These are phyloP conservation scores for Eumacrocentrus americanus DNA, from an alignment of 2,888 invertebrate genomes.

Conservation along the genomic window DNA sequence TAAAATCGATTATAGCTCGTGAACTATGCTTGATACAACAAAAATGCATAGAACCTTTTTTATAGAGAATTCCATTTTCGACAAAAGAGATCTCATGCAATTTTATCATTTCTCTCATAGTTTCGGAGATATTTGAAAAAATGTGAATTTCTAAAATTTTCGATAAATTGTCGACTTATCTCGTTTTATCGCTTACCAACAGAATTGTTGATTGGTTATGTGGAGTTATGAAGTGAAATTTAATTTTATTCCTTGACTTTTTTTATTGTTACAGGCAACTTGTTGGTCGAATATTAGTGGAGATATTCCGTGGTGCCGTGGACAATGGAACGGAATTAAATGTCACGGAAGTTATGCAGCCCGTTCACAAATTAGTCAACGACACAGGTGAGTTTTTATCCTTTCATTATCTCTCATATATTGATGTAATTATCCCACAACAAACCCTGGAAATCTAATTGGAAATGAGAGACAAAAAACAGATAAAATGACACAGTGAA, in stretches of 20 bases:
- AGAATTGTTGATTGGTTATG: conserved; percentile 2
- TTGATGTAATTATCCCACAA: no score
- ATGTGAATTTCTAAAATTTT: not conserved
- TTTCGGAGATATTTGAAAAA: not conserved
- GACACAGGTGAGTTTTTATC: conserved; percentile 45
- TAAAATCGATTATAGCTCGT: not conserved
- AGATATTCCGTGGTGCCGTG: conserved; percentile 63
- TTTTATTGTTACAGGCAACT: conserved; percentile 65
- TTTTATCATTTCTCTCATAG: not conserved
- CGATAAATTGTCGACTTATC: not conserved
- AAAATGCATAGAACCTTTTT: not conserved
- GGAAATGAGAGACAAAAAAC: not conserved
- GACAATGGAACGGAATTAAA: conserved; percentile 44
- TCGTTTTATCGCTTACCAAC: not conserved
- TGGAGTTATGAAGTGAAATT: no score
- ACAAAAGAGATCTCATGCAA: not conserved
- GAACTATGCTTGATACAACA: not conserved
- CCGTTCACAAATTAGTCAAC: conserved; percentile 43
- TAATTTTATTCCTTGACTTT: conserved; percentile 9
- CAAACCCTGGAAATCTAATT: not conserved
- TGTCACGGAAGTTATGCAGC: conserved; percentile 46
- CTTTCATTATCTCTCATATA: conserved; percentile 10
- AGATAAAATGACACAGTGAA: not conserved
- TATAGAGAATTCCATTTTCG: not conserved
- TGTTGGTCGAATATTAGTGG: conserved; percentile 67